Evolutionary conservation across 2,113 vertebrate genomes (phyloP), one percentile per base, ranked within the genome.

Genomic region (Antechinus stuartii): DNA sequence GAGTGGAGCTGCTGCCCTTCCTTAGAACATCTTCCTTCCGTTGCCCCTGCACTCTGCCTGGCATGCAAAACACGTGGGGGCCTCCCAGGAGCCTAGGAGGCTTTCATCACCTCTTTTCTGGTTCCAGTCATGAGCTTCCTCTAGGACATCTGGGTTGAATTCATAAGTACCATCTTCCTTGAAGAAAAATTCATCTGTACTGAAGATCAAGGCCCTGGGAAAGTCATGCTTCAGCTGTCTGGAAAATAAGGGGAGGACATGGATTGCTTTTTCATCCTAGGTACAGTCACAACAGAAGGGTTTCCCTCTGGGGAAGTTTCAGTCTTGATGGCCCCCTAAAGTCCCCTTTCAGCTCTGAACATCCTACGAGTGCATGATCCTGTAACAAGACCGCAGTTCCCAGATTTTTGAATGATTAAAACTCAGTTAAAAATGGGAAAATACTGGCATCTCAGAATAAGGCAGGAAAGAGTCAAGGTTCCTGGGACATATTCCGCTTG

Each of bases 51-150:
- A 30, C 68, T 52, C 90, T 93, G 50, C 25, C 68, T 26, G 27
- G 47, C 26, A 89, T 89, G 68, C 94, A 90, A 56, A 91, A 84
- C 0, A 84, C 19, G 0, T 23, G 7, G 68, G 68, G 90, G 89
- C 90, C 91, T 90, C 93, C 94, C n/a, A 23, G 76, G 94, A 46
- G 26, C 54, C 49, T 53, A 92, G 52, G 55, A 55, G 0, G 0
- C 52, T 47, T 94, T 94, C 46, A 76, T 98, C 97, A 99, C 99
- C 99, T 99, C 99, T 98, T 96, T 98, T 98, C 94, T 99, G 99
- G 96, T 99, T 99, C 99, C 99, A 99, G 30, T 97, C 98, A 96
- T 99, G 99, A 16, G 99, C 99, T 46, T 98, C 99, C 96, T 98
- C 98, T 89, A 99, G 96, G 84, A 98, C 96, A 93, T 99, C 98